Evolutionary conservation across 2,113 vertebrate genomes (phyloP).

Genomic region (Zosterops hypoxanthus): DNA sequence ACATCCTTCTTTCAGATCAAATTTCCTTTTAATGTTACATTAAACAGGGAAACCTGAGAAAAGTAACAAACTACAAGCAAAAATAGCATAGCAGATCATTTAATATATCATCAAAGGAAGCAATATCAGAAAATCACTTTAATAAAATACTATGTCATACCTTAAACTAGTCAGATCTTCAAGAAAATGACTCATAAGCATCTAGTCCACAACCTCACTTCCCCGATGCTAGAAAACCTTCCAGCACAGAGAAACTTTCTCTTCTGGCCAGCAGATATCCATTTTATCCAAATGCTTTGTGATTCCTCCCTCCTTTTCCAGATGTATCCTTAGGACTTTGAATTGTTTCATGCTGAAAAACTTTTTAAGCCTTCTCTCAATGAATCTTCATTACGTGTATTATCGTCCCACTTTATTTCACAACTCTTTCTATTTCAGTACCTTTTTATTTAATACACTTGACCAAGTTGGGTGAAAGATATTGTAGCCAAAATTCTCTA

Average conservation of each 20-base stretch:
- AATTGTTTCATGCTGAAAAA: background rate
- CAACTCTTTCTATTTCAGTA: background rate
- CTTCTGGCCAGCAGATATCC: background rate
- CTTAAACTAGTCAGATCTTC: background rate
- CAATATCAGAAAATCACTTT: background rate
- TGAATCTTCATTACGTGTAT: background rate
- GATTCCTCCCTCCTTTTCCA: background rate
- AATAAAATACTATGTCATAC: background rate
- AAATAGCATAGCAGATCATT: background rate
- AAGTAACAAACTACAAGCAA: background rate
- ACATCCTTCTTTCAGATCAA: background rate
- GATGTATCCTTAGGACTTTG: background rate
- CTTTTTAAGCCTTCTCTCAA: background rate
- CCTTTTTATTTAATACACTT: background rate
- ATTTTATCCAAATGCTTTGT: background rate
- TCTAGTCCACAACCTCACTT: background rate
- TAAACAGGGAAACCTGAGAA: background rate
- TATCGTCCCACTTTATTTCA: background rate
- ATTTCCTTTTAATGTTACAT: background rate
- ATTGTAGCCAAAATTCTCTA: background rate
- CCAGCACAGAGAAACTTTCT: background rate
- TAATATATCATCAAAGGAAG: background rate
- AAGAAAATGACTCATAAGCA: background rate
- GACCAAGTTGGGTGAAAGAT: background rate
- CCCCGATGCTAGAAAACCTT: background rate